Base-by-base conservation (phyloP, 2,113 vertebrate genomes). In the Pelmatolapia mariae region DNA sequence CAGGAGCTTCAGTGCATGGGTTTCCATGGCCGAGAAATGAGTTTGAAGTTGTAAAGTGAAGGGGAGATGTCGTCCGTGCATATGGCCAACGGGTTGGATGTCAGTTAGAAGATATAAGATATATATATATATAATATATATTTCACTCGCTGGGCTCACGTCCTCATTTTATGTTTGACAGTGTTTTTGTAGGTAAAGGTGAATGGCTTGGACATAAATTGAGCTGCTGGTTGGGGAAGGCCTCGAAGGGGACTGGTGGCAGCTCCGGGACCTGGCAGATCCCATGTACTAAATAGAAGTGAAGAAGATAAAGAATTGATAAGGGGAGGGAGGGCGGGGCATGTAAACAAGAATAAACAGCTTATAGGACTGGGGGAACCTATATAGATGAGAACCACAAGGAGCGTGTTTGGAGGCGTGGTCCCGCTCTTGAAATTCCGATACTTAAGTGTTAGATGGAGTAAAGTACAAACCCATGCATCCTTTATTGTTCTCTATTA, bases 41-140 rank as follows among this genome's bases (percentile, higher is more conserved):
- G 59, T 19, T 33, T 61, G 9, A 61, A 10, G 29, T 61, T 15
- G 54, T 26, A 56, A 57, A 61, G 10, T 33, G 31, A 66, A 66
- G 1, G 10, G 31, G 31, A 66, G 61, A 36, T 66, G 59, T 66
- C 0, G 0, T 66, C 6, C 3, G 0, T 66, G 31, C 31, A 36
- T 36, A 36, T 36, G 31, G 18, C 4, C 59, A 36, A 63, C 3
- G 31, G 59, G 59, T 63, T 63, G 10, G 59, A 36, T 7, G 59
- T 36, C 59, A 63, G 59, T 63, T 36, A 63, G 59, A 36, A 33
- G 16, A 63, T 29, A 29, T 0, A 59, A 29, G 4, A 59, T 15
- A 54, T 54, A 22, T 22, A 12, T 52, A 22, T 54, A 54, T 10
- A 52, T 52, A 50, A 57, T 29, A 59, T 59, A 57, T 59, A 59